phyloP scores from a whole-genome alignment of 2,888 invertebrate genomes.

The Alitta virens region DNA sequence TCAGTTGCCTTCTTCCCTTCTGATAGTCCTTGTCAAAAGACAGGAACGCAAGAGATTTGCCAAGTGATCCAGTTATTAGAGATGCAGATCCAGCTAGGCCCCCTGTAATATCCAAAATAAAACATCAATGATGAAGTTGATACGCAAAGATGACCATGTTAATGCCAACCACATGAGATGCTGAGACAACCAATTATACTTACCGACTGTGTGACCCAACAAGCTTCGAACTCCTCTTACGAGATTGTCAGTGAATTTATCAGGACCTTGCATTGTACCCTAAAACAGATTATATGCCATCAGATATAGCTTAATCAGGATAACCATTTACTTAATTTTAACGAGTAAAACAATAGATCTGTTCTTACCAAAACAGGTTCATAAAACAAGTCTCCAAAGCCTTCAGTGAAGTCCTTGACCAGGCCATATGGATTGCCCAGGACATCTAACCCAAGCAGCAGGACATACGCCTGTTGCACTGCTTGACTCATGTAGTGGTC shows the following conservation, averaged over 20 bases:
- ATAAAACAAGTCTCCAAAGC: conserved; percentile 65
- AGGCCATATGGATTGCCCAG: conserved; percentile 75
- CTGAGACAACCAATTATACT: too few relatives aligned
- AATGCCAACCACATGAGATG: too few relatives aligned
- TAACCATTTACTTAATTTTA: neutral
- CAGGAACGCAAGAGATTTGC: conserved; percentile 57
- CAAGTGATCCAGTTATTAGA: conserved; percentile 59
- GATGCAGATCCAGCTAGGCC: conserved; percentile 57
- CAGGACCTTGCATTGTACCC: conserved; percentile 59
- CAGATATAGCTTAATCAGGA: neutral
- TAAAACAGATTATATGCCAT: conserved; percentile 26
- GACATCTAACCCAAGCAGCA: conserved; percentile 75
- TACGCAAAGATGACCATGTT: neutral
- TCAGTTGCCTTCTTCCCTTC: conserved; percentile 55
- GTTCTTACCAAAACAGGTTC: conserved; percentile 65
- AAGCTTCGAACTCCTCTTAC: conserved; percentile 58
- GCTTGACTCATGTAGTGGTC: conserved; percentile 71
- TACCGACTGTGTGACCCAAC: conserved; percentile 58
- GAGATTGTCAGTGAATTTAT: conserved; percentile 60
- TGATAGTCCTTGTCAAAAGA: conserved; percentile 61
- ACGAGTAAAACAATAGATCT: neutral
- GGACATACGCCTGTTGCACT: conserved; percentile 77
- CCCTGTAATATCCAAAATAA: conserved; percentile 33
- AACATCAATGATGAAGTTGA: neutral
- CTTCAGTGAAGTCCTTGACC: conserved; percentile 66